A percentile compares a stretch with the other conserved stretches of the same genome.
Evolutionary conservation across 2,888 invertebrate species (phyloP).

Genomic region (Rhagium mordax): DNA sequence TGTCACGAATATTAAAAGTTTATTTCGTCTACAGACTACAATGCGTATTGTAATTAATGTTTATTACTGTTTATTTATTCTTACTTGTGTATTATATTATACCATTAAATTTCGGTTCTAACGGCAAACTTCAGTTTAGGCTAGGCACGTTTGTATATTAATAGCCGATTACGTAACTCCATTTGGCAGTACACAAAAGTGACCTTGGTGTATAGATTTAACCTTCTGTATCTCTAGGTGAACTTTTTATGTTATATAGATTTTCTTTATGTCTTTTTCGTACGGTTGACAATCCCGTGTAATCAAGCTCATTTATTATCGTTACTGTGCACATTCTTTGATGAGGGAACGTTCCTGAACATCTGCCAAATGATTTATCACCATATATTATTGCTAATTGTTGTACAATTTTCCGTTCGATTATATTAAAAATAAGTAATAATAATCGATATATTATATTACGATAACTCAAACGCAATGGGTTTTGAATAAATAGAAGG

Average conservation of each 20-base stretch:
- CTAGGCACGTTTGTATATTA: conserved; percentile 25
- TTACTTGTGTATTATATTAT: conserved; percentile 12
- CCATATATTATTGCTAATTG: not conserved
- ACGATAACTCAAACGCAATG: too few species aligned
- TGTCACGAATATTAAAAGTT: conserved; percentile 13
- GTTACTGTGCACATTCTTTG: not conserved
- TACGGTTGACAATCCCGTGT: not conserved
- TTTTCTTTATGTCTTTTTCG: conserved; percentile 2
- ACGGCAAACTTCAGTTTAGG: conserved; percentile 8
- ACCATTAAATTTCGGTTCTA: conserved; percentile 6
- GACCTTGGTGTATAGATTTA: conserved; percentile 33
- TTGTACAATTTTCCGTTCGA: not conserved
- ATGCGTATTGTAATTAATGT: not conserved
- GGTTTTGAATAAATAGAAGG: too few species aligned
- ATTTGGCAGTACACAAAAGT: conserved; percentile 40
- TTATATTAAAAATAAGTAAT: not conserved
- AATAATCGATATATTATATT: not conserved
- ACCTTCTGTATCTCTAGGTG: conserved; percentile 35
- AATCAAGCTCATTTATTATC: conserved; percentile 3
- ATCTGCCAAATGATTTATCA: not conserved
- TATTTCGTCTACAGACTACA: not conserved
- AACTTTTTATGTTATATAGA: conserved; percentile 11
- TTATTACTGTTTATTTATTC: not conserved
- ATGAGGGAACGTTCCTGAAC: not conserved
- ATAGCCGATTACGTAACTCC: conserved; percentile 38